A percentile compares a stretch with the other conserved stretches of the same genome.
phyloP scores from a whole-genome alignment of 2,113 vertebrate species.

The Sialia sialis region DNA sequence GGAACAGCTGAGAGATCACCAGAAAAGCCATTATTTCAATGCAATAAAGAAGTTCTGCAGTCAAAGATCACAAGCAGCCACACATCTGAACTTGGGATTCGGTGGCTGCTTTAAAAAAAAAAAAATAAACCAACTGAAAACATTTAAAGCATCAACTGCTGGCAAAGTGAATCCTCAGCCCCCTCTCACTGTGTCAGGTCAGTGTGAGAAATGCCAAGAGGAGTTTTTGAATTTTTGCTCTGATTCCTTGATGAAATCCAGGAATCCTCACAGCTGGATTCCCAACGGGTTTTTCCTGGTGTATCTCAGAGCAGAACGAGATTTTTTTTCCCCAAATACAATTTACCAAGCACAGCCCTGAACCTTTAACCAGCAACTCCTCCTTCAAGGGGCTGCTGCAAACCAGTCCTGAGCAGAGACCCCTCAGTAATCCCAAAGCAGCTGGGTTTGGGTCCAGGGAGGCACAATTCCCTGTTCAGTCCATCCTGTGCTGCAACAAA shows the following conservation, averaged over 20 bases:
- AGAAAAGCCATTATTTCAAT: neutral
- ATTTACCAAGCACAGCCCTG: neutral
- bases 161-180: neutral
- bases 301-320: rapidly evolving
- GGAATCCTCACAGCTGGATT: neutral
- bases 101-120: neutral
- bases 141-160: neutral
- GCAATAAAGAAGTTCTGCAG: neutral
- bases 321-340: neutral
- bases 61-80: neutral
- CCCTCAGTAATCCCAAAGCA: rapidly evolving
- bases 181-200: neutral
- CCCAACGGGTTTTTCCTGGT: rapidly evolving
- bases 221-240: neutral
- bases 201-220: neutral
- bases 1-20: neutral
- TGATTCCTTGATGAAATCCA: neutral
- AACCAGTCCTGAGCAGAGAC: neutral
- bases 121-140: neutral
- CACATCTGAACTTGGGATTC: neutral
- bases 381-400: neutral
- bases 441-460: neutral
- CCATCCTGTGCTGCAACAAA: neutral
- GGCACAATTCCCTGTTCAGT: neutral
- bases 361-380: neutral